phyloP scores from a whole-genome alignment of 2,888 invertebrate genomes.

The Troglohyphantes excavatus region DNA sequence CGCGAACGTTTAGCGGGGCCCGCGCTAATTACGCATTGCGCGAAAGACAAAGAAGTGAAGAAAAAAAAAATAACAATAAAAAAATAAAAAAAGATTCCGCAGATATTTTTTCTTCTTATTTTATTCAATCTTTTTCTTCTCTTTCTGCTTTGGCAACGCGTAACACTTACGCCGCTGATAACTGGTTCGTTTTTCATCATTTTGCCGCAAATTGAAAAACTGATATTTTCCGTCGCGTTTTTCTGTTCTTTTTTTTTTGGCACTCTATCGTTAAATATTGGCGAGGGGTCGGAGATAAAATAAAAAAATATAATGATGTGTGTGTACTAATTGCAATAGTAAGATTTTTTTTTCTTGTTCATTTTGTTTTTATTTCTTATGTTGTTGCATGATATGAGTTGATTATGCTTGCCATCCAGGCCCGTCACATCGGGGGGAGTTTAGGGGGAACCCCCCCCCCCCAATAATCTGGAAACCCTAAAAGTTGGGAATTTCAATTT shows the following conservation, averaged over 20 bases:
- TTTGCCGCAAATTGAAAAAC: constrained; percentile 76
- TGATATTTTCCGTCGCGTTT: constrained; percentile 61
- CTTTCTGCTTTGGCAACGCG: constrained; percentile 35
- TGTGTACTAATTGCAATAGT: too few relatives aligned
- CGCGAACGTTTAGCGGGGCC: constrained; percentile 68
- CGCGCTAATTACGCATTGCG: constrained; percentile 66
- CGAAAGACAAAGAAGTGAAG: constrained; percentile 34
- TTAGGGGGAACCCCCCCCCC: too few relatives aligned
- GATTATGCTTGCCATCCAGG: too few relatives aligned
- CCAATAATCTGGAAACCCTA: too few relatives aligned
- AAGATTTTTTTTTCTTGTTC: too few relatives aligned
- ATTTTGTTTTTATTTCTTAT: too few relatives aligned
- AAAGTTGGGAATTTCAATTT: too few relatives aligned
- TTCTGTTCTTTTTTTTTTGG: constrained; percentile 3
- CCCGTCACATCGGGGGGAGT: too few relatives aligned
- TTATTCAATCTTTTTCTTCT: constrained; percentile 58
- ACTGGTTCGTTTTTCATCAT: constrained; percentile 77
- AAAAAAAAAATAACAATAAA: constrained; percentile 47
- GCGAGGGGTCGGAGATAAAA: constrained; percentile 25
- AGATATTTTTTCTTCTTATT: constrained; percentile 37
- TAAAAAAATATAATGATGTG: too few relatives aligned
- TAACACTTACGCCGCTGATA: constrained; percentile 73
- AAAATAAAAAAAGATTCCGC: constrained; percentile 17
- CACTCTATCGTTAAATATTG: not conserved
- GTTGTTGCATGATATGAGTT: too few relatives aligned